Conservation (phyloP, 2,888 invertebrate species). For the Acronicta leporina region DNA sequence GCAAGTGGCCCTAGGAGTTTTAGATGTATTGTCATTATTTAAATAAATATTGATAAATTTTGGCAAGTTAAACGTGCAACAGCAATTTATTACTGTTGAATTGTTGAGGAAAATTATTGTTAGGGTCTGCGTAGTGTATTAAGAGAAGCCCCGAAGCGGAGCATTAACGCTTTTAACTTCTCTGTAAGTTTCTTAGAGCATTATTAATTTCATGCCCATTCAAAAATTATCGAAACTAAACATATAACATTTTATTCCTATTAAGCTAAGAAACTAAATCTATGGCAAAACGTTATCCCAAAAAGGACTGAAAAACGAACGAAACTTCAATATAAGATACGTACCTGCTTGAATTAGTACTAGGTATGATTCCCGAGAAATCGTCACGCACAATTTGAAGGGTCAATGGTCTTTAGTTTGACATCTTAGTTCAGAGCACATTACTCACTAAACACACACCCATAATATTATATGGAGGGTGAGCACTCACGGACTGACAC, state of each 20-base stretch:
- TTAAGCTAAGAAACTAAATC: neutral
- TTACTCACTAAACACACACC: too few species aligned
- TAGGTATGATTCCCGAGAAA: neutral
- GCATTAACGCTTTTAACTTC: neutral
- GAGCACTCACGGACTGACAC: too few species aligned
- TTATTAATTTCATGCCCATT: neutral
- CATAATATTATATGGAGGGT: too few species aligned
- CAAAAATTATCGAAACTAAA: neutral
- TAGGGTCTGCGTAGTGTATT: too few species aligned
- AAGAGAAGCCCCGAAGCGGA: too few species aligned
- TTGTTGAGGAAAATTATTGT: too few species aligned
- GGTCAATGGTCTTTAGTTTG: neutral
- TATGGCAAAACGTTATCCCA: neutral
- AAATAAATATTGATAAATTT: too few species aligned
- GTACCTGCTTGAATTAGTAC: neutral
- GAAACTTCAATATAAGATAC: neutral
- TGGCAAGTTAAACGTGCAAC: too few species aligned
- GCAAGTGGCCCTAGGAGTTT: too few species aligned
- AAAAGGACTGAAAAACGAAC: neutral
- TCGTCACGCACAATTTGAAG: neutral
- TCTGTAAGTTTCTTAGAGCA: neutral
- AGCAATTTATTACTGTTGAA: too few species aligned
- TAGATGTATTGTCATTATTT: too few species aligned
- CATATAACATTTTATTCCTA: neutral
- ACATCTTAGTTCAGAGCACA: neutral